These are phyloP conservation scores for Cliona cf. orientalis DNA, from an alignment of 37 sponge, comb jelly and placozoan species.

Conservation along the genomic window DNA sequence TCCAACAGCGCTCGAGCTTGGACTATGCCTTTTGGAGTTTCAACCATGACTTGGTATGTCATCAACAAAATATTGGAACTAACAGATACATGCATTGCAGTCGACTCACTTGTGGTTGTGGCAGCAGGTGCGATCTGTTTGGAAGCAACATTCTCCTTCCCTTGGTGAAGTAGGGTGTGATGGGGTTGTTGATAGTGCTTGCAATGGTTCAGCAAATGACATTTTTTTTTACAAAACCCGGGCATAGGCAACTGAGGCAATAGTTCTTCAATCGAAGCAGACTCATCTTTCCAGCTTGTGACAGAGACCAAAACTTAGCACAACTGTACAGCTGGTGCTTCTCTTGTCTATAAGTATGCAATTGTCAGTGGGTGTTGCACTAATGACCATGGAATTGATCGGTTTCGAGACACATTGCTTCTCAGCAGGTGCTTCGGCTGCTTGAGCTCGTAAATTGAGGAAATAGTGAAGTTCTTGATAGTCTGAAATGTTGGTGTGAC, in stretches of 20 bases:
- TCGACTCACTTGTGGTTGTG: not conserved
- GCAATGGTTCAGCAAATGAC: slow-evolving; percentile 33
- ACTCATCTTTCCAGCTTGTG: slow-evolving; percentile 24
- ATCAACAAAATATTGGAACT: slow-evolving; percentile 37
- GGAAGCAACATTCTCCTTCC: not conserved
- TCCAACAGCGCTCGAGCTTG: slow-evolving; percentile 39
- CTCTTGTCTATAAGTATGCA: not conserved
- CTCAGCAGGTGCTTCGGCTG: not conserved
- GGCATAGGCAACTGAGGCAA: slow-evolving; percentile 27
- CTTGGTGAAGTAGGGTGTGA: slow-evolving; percentile 32
- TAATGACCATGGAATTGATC: not conserved
- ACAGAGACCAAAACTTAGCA: slow-evolving; percentile 21
- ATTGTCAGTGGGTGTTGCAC: not conserved
- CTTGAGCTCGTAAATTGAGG: slow-evolving; percentile 20
- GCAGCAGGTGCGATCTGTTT: not conserved
- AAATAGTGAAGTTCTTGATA: slow-evolving; percentile 19
- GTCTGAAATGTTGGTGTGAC: slow-evolving; percentile 3
- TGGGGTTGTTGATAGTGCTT: slow-evolving; percentile 28
- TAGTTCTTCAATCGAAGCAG: slow-evolving; percentile 3
- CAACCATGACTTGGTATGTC: slow-evolving; percentile 40
- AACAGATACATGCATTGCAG: not conserved
- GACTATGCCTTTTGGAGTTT: slow-evolving; percentile 19
- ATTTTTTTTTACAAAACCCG: slow-evolving; percentile 36
- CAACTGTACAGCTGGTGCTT: slow-evolving; percentile 31
- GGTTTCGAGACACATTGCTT: slow-evolving; percentile 3